Evolutionary conservation across 2,797 vertebrate genomes (phyloP), one percentile per base, ranked within the genome.

Genomic region (Sebastes hubbsi): DNA sequence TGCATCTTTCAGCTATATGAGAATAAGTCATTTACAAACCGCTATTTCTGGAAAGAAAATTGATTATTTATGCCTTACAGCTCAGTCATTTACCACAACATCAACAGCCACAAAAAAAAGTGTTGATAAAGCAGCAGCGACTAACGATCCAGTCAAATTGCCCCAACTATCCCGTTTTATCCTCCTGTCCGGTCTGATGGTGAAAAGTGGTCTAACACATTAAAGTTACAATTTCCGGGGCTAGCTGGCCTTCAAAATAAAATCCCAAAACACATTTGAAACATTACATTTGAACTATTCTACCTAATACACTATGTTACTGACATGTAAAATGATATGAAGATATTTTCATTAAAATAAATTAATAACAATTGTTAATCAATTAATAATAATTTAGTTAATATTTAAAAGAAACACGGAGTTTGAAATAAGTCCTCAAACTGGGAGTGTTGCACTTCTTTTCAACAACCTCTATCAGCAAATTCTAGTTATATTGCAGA

Each of bases 221-320:
- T 14, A 11, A 13, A 4, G 29, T 2, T 20, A 22, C n/a, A 4
- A 52, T 36, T 80, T 86, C 79, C 61, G 29, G 38, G 30, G n/a
- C 11, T n/a, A 0, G 2, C 0, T 1, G 0, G 2, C 58, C 14
- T 82, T 72, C 87, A 85, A 82, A 84, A 69, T 79, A 89, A 91
- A 83, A 78, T 58, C 12, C 29, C 9, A 20, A 6, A 8, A 1
- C 4, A 59, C 1, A 6, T 65, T 29, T 29, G 1, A 61, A 36
- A 18, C 12, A 10, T 74, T n/a, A 8, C 1, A 36, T 56, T 18
- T 58, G 1, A 6, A 24, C 46, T 20, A 52, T 52, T 20, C 18
- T 49, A 20, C 1, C 38, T n/a, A n/a, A 52, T 49, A 49, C 16
- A 18, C 18, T 46, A 18, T 46, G 14, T 46, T 46, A 46, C 14